Evolutionary conservation across 2,797 vertebrate genomes (phyloP), one percentile per base, ranked within the genome.

Genomic region (Ctenopoma kingsleyae): DNA sequence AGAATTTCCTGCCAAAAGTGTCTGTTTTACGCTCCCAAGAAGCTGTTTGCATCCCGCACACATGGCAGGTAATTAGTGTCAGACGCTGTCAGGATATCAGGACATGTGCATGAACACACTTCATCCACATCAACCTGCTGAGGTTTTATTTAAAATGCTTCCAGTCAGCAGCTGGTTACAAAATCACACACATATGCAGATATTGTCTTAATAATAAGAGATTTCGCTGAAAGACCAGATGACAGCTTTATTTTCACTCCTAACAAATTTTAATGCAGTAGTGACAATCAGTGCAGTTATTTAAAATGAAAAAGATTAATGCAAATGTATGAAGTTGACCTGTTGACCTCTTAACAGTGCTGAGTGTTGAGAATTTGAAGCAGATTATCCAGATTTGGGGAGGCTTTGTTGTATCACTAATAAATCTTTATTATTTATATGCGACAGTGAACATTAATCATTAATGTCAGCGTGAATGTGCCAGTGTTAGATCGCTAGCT

Each of bases 61-160:
- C 44, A 43, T 44, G 53, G 53, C 56, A 73, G 56, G 49, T 73
- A 70, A 78, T 80, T 76, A 54, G 52, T 46, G 52, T 46, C 56
- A 68, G 63, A 40, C 67, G 75, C 66, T 20, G 76, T 67, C 23
- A n/a, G n/a, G 25, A 27, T 27, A 27, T 73, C 40, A 22, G 6
- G 53, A 9, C 43, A 59, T 41, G 57, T 51, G 58, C 30, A 23
- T 5, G 5, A 1, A 61, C 62, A 30, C 44, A 44, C 58, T 47
- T 19, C 27, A 30, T 4, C 27, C 5, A 9, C 47, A 43, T 67
- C 59, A 43, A 67, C 48, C 64, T 68, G 71, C 71, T 52, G 52
- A 70, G 44, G 53, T 52, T 64, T 70, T 27, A 63, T 60, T 61
- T 67, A 63, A 72, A 70, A 72, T 55, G 17, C 23, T 56, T 35